A percentile compares a stretch with the other conserved stretches of the same genome.
These are phyloP conservation scores for Acholoe squamosa DNA, from an alignment of 2,888 invertebrate genomes.

Conservation along the genomic window DNA sequence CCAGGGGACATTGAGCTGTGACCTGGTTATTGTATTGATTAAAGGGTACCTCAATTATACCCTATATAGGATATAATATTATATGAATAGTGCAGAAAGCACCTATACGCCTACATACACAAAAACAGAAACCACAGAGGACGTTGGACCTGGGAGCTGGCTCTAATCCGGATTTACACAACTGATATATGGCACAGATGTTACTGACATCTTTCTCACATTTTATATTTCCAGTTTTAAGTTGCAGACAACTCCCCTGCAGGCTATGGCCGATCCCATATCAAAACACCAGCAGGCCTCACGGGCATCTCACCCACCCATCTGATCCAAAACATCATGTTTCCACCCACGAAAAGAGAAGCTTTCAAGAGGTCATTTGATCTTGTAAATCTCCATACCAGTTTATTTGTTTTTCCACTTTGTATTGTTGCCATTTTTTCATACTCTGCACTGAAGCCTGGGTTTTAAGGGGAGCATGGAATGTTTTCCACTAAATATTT, in stretches of 20 bases:
- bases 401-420: neutral
- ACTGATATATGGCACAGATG: constrained; percentile 14
- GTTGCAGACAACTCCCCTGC: neutral
- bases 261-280: neutral
- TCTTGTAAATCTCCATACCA: neutral
- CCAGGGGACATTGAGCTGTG: no score
- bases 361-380: neutral
- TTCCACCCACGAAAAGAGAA: neutral
- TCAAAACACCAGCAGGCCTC: neutral
- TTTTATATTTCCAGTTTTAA: neutral
- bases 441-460: neutral
- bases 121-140: neutral
- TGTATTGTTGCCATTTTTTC: neutral
- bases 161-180: constrained; percentile 18
- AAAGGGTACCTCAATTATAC: no score
- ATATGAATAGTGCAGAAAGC: no score
- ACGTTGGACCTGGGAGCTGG: neutral
- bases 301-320: neutral
- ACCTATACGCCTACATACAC: neutral
- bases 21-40: no score
- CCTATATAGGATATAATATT: no score
- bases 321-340: constrained; percentile 15
- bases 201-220: neutral
- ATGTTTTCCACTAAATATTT: neutral
- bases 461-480: neutral